phyloP scores from a whole-genome alignment of 2,113 vertebrate genomes.

The Canis aureus region DNA sequence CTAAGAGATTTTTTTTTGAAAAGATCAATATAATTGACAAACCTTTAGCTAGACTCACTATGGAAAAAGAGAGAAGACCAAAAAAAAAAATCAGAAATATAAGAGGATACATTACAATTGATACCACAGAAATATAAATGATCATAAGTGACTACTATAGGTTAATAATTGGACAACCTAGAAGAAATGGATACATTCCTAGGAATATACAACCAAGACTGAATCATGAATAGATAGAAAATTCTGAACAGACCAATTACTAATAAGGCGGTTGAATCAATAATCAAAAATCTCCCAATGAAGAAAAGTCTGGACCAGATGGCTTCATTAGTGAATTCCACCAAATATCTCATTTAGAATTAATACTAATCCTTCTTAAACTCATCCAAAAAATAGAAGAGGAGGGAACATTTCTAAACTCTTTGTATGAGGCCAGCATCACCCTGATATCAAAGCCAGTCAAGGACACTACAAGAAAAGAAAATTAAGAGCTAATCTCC shows the following conservation, averaged over 20 bases:
- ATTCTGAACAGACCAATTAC: not conserved
- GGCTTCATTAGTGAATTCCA: not conserved
- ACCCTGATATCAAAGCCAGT: not conserved
- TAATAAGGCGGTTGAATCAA: not conserved
- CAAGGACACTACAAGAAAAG: not conserved
- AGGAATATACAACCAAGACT: not conserved
- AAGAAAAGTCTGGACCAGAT: not conserved
- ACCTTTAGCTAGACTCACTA: not conserved
- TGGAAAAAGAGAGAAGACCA: not conserved
- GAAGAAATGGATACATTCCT: not conserved
- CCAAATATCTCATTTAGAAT: not conserved
- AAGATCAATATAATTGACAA: not conserved
- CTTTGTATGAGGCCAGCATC: not conserved
- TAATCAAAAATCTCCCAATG: not conserved
- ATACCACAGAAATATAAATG: not conserved
- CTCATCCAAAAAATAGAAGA: not conserved
- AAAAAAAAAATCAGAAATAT: not conserved
- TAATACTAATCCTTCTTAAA: not conserved
- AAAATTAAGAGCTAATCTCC: not conserved
- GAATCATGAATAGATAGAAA: not conserved
- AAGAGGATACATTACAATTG: not conserved
- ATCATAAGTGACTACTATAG: not conserved
- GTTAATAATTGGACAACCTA: not conserved
- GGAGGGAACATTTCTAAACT: not conserved
- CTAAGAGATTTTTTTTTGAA: not conserved